phyloP scores from a whole-genome alignment of 2,888 invertebrate species.

The Drosophila longiperda region DNA sequence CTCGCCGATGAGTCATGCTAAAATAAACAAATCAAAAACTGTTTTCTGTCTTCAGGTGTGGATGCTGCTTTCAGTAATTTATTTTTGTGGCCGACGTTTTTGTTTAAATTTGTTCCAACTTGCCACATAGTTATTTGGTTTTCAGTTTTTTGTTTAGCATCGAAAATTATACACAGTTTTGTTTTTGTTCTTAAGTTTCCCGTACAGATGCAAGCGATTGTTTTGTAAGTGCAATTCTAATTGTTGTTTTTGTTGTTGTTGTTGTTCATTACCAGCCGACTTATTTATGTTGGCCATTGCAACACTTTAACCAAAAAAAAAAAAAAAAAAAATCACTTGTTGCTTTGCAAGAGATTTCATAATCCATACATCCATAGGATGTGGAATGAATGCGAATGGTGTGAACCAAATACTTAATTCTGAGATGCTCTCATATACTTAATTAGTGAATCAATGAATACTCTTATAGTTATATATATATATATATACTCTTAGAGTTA shows the following conservation, averaged over 20 bases:
- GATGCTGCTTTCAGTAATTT: constrained; percentile 36
- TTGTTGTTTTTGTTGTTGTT: constrained; percentile 26
- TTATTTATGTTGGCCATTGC: constrained; percentile 70
- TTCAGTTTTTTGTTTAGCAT: constrained; percentile 61
- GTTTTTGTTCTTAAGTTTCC: constrained; percentile 65
- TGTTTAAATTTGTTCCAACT: constrained; percentile 65
- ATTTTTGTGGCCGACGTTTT: constrained; percentile 45
- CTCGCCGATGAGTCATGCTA: constrained; percentile 68
- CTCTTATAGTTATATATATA: no score
- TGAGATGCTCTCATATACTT: constrained; percentile 5
- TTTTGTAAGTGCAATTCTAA: constrained; percentile 57
- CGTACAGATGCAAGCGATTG: constrained; percentile 69
- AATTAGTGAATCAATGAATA: background rate
- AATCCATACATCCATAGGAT: constrained; percentile 33
- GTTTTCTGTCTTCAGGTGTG: constrained; percentile 62
- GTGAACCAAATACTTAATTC: constrained; percentile 31
- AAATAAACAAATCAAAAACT: constrained; percentile 62
- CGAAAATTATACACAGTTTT: constrained; percentile 52
- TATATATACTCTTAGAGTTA: no score
- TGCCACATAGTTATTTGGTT: constrained; percentile 55
- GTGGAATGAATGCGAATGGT: constrained; percentile 37
- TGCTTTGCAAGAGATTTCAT: constrained; percentile 60
- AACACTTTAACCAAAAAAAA: constrained; percentile 40
- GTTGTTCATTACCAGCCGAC: constrained; percentile 59
- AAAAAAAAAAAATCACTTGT: constrained; percentile 59